Evolutionary conservation across 2,888 invertebrate species (phyloP).

Genomic region (Lasioglossum lativentre): DNA sequence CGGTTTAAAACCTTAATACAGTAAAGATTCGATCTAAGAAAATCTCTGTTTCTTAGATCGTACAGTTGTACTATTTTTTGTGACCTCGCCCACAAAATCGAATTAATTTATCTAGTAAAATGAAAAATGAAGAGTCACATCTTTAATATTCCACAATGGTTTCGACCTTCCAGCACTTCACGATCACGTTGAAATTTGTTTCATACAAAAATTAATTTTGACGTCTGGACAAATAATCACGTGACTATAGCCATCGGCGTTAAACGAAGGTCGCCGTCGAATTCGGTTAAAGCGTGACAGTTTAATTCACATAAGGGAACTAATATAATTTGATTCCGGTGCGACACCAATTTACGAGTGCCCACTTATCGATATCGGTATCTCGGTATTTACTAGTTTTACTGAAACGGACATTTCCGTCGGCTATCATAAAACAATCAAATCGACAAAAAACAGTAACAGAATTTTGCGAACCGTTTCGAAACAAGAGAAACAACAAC

Average conservation of each 20-base stretch:
- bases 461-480: background rate
- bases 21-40: no score
- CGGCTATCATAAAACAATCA: background rate
- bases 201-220: background rate
- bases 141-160: no score
- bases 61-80: no score
- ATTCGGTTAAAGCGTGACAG: background rate
- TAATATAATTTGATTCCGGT: background rate
- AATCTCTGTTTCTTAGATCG: no score
- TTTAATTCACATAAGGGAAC: background rate
- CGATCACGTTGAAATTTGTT: no score
- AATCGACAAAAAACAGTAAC: background rate
- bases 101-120: no score
- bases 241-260: background rate
- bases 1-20: no score
- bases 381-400: background rate
- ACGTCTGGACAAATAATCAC: background rate
- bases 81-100: no score
- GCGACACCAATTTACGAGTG: background rate
- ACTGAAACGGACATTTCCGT: no score
- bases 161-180: no score
- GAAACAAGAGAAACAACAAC: background rate
- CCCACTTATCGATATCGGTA: background rate
- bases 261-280: background rate
- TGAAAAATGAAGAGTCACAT: no score